phyloP scores from a whole-genome alignment of 2,888 invertebrate genomes.

The Stenchaetothrips biformis region DNA sequence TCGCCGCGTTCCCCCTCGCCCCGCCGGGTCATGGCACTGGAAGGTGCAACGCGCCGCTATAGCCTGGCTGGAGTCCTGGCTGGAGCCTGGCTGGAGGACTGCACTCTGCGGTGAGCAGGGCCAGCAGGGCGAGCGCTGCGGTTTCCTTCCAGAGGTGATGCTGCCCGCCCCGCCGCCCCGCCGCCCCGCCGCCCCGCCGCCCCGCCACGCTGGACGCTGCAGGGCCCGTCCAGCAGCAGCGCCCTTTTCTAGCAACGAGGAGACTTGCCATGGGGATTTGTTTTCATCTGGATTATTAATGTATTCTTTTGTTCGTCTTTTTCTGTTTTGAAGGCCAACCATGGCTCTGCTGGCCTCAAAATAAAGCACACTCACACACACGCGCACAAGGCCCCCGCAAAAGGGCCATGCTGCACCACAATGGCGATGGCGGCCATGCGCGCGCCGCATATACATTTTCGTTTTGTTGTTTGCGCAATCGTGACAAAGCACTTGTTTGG shows the following conservation, averaged over 20 bases:
- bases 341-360: neutral
- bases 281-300: too few relatives aligned
- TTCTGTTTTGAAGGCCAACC: neutral
- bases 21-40: neutral
- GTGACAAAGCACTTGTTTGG: constrained; percentile 23
- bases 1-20: too few relatives aligned
- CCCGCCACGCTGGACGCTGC: neutral
- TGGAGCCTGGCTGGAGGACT: too few relatives aligned
- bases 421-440: neutral
- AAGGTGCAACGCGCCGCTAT: neutral
- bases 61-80: neutral
- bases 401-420: neutral
- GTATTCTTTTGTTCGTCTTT: too few relatives aligned
- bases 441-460: constrained; percentile 10
- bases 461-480: constrained; percentile 21
- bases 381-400: neutral
- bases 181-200: neutral
- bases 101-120: constrained; percentile 6
- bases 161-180: neutral
- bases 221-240: neutral
- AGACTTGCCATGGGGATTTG: too few relatives aligned
- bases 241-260: too few relatives aligned
- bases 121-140: neutral
- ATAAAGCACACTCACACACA: neutral
- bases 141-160: neutral